These are phyloP conservation scores for Capreolus pygargus DNA, from an alignment of 2,113 vertebrate species.

Conservation along the genomic window DNA sequence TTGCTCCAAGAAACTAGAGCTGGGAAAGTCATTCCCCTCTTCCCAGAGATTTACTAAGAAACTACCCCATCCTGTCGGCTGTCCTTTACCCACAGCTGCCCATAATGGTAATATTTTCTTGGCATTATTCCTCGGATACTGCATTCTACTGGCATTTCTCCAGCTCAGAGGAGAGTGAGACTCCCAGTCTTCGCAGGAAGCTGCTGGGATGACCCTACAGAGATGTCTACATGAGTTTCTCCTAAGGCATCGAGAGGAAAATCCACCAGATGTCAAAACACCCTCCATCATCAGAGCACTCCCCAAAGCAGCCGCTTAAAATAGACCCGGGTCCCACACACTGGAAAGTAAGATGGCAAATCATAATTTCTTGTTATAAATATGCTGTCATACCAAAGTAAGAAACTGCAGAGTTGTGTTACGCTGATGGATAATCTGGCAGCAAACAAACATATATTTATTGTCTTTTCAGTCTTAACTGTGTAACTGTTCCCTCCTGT, in stretches of 20 bases:
- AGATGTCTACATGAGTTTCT: not conserved
- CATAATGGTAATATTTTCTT: not conserved
- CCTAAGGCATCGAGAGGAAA: not conserved
- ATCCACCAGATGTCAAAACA: not conserved
- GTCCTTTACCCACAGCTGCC: not conserved
- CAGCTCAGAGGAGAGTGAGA: not conserved
- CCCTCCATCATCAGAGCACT: not conserved
- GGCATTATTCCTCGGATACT: not conserved
- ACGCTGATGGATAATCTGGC: constrained; percentile 25
- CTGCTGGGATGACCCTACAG: not conserved
- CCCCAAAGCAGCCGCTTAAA: not conserved
- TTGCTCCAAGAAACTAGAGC: not conserved
- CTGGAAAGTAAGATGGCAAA: not conserved
- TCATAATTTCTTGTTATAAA: not conserved
- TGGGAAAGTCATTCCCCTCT: constrained; percentile 9
- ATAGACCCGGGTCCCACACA: not conserved
- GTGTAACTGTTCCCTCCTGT: not conserved
- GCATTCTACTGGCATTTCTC: not conserved
- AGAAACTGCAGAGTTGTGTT: not conserved
- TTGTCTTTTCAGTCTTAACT: constrained; percentile 22
- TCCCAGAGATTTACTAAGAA: constrained; percentile 46
- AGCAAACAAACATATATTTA: constrained; percentile 49
- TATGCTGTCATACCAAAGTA: not conserved
- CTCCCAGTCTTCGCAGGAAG: not conserved
- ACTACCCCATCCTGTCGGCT: not conserved